These are phyloP conservation scores for Phaetusa simplex DNA, from an alignment of 2,113 vertebrate species.

Conservation along the genomic window DNA sequence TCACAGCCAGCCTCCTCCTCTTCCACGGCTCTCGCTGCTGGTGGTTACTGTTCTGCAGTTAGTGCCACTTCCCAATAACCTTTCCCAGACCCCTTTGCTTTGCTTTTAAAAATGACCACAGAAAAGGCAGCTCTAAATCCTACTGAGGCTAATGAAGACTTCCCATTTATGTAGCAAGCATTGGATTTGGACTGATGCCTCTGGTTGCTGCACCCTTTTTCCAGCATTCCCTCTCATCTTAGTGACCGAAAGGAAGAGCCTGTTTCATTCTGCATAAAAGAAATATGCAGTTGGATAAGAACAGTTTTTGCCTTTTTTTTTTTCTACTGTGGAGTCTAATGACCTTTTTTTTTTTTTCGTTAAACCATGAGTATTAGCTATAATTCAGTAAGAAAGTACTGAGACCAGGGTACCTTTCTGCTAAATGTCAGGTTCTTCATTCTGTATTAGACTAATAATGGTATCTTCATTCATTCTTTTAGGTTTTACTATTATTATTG, in stretches of 20 bases:
- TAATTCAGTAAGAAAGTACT: neutral
- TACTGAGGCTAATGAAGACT: neutral
- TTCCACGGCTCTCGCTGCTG: neutral
- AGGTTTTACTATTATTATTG: conserved; percentile 15
- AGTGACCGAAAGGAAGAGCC: neutral
- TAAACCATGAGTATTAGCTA: neutral
- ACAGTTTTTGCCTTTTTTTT: neutral
- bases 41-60: neutral
- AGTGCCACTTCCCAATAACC: neutral
- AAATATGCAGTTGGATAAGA: neutral
- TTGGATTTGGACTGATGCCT: neutral
- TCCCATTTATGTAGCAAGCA: neutral
- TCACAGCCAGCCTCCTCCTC: neutral
- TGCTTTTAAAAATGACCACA: neutral
- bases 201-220: neutral
- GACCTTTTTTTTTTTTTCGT: neutral
- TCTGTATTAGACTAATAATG: neutral
- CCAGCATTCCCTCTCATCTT: neutral
- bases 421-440: neutral
- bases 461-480: neutral
- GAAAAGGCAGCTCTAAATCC: neutral
- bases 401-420: neutral
- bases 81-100: neutral
- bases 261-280: neutral
- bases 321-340: neutral